phyloP scores from a whole-genome alignment of 1,140 invertebrate species.

The Anagrus nilaparvatae region DNA sequence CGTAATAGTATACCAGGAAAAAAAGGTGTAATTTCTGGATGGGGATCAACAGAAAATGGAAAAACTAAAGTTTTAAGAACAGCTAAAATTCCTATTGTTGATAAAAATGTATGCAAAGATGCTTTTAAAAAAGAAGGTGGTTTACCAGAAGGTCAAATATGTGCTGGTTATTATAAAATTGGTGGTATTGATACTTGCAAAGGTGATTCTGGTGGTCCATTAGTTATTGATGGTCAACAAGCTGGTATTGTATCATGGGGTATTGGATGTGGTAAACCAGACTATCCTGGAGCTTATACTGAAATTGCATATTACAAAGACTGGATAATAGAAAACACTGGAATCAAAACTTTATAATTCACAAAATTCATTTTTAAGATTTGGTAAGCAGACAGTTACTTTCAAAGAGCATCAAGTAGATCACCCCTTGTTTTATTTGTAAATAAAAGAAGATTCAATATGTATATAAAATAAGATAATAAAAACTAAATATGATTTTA shows the following conservation, averaged over 20 bases:
- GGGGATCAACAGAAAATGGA: not conserved
- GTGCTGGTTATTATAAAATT: not conserved
- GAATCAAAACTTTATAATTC: no score
- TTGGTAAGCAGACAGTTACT: no score
- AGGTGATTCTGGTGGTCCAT: constrained; percentile 6
- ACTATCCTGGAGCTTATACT: not conserved
- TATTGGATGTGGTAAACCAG: not conserved
- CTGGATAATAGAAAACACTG: no score
- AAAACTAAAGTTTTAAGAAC: not conserved
- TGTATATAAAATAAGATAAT: no score
- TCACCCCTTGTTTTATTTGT: no score
- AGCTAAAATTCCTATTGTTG: not conserved
- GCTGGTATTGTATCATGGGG: not conserved
- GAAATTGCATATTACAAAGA: not conserved
- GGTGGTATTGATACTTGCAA: not conserved
- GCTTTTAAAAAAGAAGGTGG: not conserved
- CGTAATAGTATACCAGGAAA: not conserved
- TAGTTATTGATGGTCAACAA: not conserved
- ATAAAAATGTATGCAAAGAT: not conserved
- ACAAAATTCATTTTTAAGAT: no score
- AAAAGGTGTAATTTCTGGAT: not conserved
- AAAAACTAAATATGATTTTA: no score
- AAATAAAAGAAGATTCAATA: no score
- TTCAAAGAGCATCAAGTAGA: no score
- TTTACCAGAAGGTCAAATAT: not conserved